Base-by-base conservation (phyloP, 2,797 vertebrate genomes). In the Fistularia commersonii region DNA sequence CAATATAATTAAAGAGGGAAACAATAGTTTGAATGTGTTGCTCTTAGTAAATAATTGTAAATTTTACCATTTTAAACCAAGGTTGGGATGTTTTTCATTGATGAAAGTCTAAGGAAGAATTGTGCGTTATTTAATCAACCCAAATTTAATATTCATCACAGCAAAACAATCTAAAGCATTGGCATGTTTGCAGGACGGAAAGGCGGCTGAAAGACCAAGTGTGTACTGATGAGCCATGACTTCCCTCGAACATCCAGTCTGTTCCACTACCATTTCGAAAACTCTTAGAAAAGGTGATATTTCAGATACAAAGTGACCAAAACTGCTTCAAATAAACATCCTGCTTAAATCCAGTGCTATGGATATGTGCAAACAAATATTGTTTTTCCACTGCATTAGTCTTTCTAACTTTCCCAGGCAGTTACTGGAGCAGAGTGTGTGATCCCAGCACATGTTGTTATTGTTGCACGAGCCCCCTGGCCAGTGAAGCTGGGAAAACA, bases 401-500 rank as follows among this genome's bases (percentile, higher is more conserved):
- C 60, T 50, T 52, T 51, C 14, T 9, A 57, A 61, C 54, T 73
- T 83, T 87, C 85, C 83, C 83, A 82, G 64, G 62, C 64, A 75
- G 62, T 39, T 54, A 44, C 31, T 36, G 33, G 72, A 80, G 76
- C 69, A 43, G 69, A 65, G 64, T 72, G 79, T 69, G 64, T 76
- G 80, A 81, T 74, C 76, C 56, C 40, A 57, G 75, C 74, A 79
- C 76, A 80, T 85, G 80, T 82, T 84, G 70, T 82, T 85, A 55
- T 84, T 80, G 55, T 83, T 78, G 70, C 75, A 51, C 1, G 6
- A 55, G 66, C 61, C 77, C 57, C 80, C 81, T 6, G 62, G 67
- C 45, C 57, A 10, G 77, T 65, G 51, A 87, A 84, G 83, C 85
- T 87, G 85, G 80, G 79, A 85, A 84, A 87, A 84, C 80, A 85